Evolutionary conservation across 2,888 invertebrate species (phyloP).

Genomic region (Acleris laterana): DNA sequence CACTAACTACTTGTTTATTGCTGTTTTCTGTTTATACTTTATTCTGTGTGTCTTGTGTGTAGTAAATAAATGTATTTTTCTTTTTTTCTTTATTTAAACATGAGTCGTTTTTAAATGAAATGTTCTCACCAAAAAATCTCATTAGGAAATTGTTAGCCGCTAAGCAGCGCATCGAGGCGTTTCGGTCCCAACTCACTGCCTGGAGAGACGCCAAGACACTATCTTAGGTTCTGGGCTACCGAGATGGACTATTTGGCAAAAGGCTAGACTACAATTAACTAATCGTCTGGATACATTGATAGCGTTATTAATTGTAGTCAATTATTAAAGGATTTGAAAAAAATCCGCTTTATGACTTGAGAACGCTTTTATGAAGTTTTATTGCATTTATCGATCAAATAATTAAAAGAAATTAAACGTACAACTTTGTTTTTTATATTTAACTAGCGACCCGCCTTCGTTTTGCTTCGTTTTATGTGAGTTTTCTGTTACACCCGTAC

Average conservation of each 20-base stretch:
- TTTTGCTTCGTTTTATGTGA: no score
- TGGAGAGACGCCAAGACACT: conserved; percentile 31
- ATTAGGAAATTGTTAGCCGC: conserved; percentile 33
- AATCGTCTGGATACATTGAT: conserved; percentile 37
- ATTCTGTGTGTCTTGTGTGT: no score
- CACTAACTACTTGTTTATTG: no score
- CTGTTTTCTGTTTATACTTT: no score
- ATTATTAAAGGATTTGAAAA: not conserved
- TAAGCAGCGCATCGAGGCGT: conserved; percentile 26
- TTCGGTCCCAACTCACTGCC: conserved; percentile 25
- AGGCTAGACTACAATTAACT: conserved; percentile 28
- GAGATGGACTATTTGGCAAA: conserved; percentile 35
- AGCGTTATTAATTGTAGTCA: conserved; percentile 28
- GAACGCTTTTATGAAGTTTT: not conserved
- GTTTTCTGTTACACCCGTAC: no score
- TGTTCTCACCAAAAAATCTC: conserved; percentile 15
- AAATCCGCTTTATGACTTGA: not conserved
- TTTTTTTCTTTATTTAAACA: no score
- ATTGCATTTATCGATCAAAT: no score
- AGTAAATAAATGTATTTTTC: no score
- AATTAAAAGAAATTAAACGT: no score
- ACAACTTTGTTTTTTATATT: no score
- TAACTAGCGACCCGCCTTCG: no score
- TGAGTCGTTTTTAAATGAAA: not conserved
- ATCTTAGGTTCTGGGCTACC: conserved; percentile 25